Percentiles rank a stretch among this genome's conserved stretches.
Conservation (phyloP, 2,113 vertebrate genomes). For the Capra hircus region DNA sequence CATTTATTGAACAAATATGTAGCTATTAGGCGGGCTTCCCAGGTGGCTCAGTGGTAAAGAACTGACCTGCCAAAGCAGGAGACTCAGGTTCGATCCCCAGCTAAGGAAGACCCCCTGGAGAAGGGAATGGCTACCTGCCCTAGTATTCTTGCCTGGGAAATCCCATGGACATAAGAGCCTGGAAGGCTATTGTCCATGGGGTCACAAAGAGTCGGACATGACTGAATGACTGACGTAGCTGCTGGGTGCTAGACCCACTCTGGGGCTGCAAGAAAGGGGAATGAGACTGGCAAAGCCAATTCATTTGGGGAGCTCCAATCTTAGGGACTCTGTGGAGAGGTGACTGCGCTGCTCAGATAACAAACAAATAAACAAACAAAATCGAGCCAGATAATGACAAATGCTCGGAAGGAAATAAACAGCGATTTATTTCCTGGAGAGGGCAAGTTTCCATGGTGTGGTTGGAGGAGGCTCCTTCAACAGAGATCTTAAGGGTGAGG, state of each 20-base stretch:
- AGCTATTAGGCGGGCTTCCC: neutral
- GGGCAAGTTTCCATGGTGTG: accelerated
- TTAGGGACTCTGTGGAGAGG: neutral
- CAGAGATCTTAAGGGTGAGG: neutral
- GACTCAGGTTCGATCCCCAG: neutral
- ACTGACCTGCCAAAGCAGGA: neutral
- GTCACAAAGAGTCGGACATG: neutral
- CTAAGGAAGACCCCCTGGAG: neutral
- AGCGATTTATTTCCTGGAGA: too few species aligned
- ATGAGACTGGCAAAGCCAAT: too few species aligned
- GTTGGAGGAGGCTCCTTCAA: neutral
- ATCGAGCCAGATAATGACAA: neutral
- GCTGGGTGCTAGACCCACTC: neutral
- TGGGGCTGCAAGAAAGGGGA: neutral
- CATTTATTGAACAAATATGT: neutral
- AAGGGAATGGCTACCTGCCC: neutral
- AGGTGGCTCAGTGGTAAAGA: neutral
- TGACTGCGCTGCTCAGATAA: neutral
- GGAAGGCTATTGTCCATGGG: neutral
- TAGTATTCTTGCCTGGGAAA: neutral
- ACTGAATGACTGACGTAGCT: neutral
- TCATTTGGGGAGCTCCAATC: neutral
- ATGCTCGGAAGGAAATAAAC: neutral
- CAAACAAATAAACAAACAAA: neutral
- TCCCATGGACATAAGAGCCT: neutral